These are phyloP conservation scores for Liasis olivaceus DNA, from an alignment of 2,797 vertebrate genomes.

Conservation along the genomic window DNA sequence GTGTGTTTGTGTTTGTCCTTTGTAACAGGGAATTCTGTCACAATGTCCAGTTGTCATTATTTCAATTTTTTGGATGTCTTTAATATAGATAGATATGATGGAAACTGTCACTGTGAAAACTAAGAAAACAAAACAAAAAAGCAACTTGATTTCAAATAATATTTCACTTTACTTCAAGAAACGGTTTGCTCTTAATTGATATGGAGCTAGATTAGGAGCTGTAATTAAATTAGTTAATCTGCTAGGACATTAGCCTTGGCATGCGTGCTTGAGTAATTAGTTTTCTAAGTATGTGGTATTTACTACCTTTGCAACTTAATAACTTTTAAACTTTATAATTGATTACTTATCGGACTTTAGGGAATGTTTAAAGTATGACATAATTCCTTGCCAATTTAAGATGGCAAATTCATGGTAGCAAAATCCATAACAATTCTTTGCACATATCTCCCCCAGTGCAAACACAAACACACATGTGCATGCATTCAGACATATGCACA, in stretches of 20 bases:
- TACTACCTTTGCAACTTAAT: neutral
- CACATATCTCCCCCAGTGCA: neutral
- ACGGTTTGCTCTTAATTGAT: neutral
- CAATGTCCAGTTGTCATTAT: neutral
- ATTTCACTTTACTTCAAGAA: neutral
- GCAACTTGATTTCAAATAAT: neutral
- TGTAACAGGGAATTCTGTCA: no score
- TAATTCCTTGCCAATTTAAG: neutral
- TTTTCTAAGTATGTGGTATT: neutral
- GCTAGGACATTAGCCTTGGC: neutral
- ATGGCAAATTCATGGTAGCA: neutral
- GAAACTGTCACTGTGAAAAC: no score
- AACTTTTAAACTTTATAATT: neutral
- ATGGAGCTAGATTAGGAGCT: neutral
- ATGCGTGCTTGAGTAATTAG: neutral
- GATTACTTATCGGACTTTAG: neutral
- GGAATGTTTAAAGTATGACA: neutral
- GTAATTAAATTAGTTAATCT: conserved; percentile 3
- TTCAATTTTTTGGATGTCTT: no score
- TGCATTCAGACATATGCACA: no score
- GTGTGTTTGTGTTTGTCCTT: neutral
- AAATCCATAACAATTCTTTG: neutral
- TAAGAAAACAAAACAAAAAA: neutral
- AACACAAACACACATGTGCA: neutral
- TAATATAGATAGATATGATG: no score